Evolutionary conservation across 2,888 invertebrate genomes (phyloP).

Genomic region (Liposcelis brunnea): DNA sequence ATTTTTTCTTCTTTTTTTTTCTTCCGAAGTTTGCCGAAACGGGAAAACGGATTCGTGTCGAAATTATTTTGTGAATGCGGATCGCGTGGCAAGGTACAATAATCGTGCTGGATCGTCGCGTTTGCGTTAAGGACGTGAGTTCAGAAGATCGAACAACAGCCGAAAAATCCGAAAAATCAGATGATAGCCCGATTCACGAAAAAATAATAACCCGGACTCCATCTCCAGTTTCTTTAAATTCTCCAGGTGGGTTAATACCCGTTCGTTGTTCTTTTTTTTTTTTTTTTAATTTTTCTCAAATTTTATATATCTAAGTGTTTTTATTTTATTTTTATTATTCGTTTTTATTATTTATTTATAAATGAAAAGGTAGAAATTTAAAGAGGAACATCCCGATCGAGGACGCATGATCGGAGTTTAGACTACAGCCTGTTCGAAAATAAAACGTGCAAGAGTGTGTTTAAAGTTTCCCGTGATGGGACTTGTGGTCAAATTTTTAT

Average conservation of each 20-base stretch:
- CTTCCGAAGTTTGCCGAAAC: no score
- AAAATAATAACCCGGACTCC: background rate
- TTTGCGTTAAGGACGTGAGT: background rate
- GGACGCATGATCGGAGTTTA: no score
- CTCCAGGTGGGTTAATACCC: conserved; percentile 3
- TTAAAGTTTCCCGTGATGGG: background rate
- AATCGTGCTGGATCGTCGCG: background rate
- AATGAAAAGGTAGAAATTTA: no score
- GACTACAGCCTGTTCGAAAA: no score
- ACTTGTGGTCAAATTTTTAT: no score
- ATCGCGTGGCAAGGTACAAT: background rate
- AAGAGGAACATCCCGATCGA: no score
- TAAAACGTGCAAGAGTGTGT: background rate
- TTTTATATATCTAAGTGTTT: background rate
- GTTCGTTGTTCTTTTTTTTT: background rate
- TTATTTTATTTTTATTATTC: no score
- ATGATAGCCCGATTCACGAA: background rate
- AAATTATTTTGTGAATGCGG: background rate
- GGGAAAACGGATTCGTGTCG: no score
- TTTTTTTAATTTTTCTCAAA: background rate
- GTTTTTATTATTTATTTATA: no score
- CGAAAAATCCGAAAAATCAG: background rate
- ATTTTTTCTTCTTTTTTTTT: no score
- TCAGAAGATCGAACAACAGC: background rate
- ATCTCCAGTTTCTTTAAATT: background rate